Evolutionary conservation across 2,797 vertebrate species (phyloP).

Genomic region (Silurus lanzhouensis): DNA sequence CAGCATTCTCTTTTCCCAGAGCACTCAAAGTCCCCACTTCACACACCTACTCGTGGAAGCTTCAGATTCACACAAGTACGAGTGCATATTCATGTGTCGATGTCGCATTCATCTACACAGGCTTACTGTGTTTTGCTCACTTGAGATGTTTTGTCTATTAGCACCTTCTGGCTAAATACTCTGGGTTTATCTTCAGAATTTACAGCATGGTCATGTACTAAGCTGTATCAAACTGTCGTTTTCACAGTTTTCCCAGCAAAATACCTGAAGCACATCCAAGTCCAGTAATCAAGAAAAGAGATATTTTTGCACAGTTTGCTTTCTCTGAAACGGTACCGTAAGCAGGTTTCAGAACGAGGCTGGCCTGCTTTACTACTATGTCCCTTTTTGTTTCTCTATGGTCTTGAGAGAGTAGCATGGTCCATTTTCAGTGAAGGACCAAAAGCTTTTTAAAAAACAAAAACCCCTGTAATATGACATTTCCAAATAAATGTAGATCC

Average conservation of each 20-base stretch:
- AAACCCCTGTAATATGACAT: too few relatives aligned
- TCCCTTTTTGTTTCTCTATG: neutral
- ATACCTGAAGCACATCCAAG: neutral
- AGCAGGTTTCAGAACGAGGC: neutral
- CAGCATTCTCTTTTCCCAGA: conserved; percentile 3
- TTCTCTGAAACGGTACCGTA: neutral
- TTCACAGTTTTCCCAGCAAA: conserved; percentile 9
- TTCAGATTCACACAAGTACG: neutral
- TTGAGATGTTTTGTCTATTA: neutral
- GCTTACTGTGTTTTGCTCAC: neutral
- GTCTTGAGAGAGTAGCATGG: neutral
- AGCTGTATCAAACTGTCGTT: neutral
- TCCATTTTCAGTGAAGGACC: neutral
- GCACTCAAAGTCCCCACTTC: neutral
- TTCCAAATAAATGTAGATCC: neutral
- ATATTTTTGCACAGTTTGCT: neutral
- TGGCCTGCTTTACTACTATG: neutral
- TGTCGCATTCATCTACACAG: neutral
- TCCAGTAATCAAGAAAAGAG: neutral
- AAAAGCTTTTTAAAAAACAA: neutral
- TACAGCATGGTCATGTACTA: neutral
- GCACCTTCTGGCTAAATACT: neutral
- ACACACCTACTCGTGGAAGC: neutral
- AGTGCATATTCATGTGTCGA: neutral
- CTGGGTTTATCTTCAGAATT: neutral